Conservation (phyloP, 2,888 invertebrate species). For the Orthonevra nobilis region DNA sequence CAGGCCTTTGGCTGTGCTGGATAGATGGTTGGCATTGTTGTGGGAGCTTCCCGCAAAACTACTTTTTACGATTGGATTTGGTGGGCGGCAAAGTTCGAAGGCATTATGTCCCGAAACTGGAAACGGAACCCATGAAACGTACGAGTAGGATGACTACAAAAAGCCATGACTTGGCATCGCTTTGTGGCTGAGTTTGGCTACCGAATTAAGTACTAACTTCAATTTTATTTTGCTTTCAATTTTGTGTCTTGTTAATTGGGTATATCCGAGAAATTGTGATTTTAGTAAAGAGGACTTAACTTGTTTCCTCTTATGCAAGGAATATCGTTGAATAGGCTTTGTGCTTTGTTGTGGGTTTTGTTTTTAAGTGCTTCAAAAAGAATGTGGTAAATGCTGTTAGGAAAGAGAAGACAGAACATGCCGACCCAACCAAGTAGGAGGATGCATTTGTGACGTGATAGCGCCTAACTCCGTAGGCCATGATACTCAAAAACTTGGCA, state of each 20-base stretch:
- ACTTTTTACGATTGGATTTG: slow-evolving; percentile 61
- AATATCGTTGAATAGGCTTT: no score
- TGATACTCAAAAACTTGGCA: no score
- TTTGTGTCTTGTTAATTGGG: slow-evolving; percentile 50
- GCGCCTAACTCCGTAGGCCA: no score
- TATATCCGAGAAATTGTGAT: background rate
- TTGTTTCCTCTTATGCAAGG: no score
- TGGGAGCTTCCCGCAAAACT: slow-evolving; percentile 44
- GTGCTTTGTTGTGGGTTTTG: no score
- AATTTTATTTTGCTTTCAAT: slow-evolving; percentile 51
- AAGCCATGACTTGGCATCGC: slow-evolving; percentile 63
- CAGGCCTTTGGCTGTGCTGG: slow-evolving; percentile 32
- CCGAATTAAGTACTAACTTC: slow-evolving; percentile 61
- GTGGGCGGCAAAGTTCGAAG: slow-evolving; percentile 58
- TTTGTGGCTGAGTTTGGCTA: slow-evolving; percentile 62
- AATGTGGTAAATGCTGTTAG: no score
- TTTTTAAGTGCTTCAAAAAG: no score
- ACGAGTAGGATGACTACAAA: no score
- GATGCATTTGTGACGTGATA: no score
- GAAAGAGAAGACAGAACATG: no score
- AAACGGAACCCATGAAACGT: slow-evolving; percentile 30
- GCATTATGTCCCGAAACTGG: slow-evolving; percentile 27
- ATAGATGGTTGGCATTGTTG: background rate
- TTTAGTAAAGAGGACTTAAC: background rate
- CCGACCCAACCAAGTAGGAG: no score